phyloP scores from a whole-genome alignment of 2,113 vertebrate genomes.

The Mohoua ochrocephala region DNA sequence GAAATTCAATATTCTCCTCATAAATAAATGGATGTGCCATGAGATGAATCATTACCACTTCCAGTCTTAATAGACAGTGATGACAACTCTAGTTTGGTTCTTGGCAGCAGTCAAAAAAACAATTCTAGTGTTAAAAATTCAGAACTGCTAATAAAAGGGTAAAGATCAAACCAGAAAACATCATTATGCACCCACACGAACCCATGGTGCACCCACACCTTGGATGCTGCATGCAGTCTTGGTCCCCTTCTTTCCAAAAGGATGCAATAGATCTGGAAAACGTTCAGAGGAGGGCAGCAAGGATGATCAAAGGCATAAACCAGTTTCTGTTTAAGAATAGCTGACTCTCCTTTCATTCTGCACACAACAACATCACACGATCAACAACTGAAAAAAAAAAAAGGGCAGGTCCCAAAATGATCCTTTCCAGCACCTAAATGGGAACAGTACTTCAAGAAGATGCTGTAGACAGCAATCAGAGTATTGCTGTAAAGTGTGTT shows the following conservation, averaged over 20 bases:
- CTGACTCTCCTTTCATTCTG: background rate
- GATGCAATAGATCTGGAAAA: background rate
- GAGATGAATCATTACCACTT: background rate
- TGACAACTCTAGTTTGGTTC: background rate
- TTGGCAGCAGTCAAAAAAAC: background rate
- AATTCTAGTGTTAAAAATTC: background rate
- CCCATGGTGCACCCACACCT: background rate
- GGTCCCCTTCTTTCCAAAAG: background rate
- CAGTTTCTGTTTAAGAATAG: background rate
- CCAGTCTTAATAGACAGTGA: background rate
- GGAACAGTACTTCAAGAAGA: background rate
- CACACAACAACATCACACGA: background rate
- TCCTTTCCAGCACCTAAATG: background rate
- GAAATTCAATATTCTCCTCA: background rate
- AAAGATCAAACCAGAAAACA: background rate
- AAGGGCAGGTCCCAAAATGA: background rate
- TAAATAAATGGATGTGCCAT: background rate
- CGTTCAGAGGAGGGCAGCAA: background rate
- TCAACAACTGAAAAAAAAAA: background rate
- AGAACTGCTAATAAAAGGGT: background rate
- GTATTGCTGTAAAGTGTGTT: background rate
- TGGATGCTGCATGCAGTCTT: background rate
- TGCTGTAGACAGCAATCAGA: background rate
- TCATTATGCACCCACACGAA: background rate
- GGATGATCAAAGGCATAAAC: background rate